phyloP scores from a whole-genome alignment of 2,797 vertebrate species.

The Scolopax rusticola region DNA sequence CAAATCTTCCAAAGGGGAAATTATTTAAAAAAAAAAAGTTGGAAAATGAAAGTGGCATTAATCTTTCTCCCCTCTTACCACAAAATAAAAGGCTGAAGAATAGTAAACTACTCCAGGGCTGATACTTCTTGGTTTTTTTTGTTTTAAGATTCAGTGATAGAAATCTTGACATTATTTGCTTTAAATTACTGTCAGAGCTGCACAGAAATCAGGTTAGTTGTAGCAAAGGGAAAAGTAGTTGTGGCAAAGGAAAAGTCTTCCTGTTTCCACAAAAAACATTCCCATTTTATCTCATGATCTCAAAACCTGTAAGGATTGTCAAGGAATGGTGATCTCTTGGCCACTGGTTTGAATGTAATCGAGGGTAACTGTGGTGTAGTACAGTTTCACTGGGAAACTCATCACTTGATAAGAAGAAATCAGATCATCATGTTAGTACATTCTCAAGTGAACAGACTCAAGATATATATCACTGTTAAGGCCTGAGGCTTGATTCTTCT shows the following conservation, averaged over 20 bases:
- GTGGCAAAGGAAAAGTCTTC: neutral
- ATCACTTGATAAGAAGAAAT: neutral
- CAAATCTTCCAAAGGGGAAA: neutral
- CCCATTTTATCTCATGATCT: neutral
- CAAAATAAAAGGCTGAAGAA: neutral
- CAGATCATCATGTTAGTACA: neutral
- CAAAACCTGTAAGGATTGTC: neutral
- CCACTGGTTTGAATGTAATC: neutral
- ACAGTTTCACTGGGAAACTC: neutral
- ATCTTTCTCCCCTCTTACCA: neutral
- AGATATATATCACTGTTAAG: neutral
- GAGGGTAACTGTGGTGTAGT: neutral
- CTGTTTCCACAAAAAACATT: neutral
- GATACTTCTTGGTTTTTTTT: neutral
- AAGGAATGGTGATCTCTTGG: neutral
- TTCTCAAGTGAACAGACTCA: neutral
- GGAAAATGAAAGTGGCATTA: neutral
- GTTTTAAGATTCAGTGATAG: neutral
- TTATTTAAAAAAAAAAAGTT: neutral
- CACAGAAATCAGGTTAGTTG: neutral
- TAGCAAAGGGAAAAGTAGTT: neutral
- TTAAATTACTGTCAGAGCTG: neutral
- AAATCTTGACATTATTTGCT: neutral
- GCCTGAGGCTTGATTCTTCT: neutral
- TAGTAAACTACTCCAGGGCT: neutral